Evolutionary conservation across 1,140 invertebrate genomes (phyloP), one percentile per base, ranked within the genome.

Genomic region (Bombus pyrosoma): DNA sequence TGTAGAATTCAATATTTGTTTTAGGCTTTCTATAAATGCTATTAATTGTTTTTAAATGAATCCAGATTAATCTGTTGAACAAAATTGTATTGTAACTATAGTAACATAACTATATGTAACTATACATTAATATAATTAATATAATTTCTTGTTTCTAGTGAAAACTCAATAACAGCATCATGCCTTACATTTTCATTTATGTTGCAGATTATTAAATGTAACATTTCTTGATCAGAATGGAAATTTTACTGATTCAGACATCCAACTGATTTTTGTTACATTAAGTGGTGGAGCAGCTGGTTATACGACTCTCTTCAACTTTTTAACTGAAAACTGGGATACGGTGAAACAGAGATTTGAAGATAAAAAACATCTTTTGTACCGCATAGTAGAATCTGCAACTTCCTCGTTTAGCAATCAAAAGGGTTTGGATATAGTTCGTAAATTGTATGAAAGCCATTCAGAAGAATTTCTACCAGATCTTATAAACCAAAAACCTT

Each of bases 221-320:
- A 96, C 97, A 0, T 95, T 98, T 39, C 85, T 97, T 69, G 95
- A 96, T 86, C 95, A 96, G 71, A 96, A 97, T 87, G 95, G 95
- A 1, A 97, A 97, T 87, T 97, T 98, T 87, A 96, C 96, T 0
- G 97, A 97, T 87, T 97, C 96, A 13, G 97, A 98, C 85, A 94
- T 97, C 68, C 96, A 97, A 87, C 91, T 97, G 15, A 97, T 97
- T 81, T 96, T 97, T 80, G 97, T 96, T 75, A 97, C 97, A 95
- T 90, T 98, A 57, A 96, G 96, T 5, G 96, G 97, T 6, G 95
- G 96, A 41, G 95, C 96, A 25, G 96, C 95, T 80, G 97, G 97
- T 2, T 97, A 97, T 87, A 96, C 95, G 1, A 96, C 96, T 0
- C 94, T 98, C 5, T 97, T 97, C 85, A 95, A 97, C 83, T 97